A percentile compares a stretch with the other conserved stretches of the same genome.
phyloP scores from a whole-genome alignment of 2,113 vertebrate species.

The Pseudorhombus dupliciocellatus region DNA sequence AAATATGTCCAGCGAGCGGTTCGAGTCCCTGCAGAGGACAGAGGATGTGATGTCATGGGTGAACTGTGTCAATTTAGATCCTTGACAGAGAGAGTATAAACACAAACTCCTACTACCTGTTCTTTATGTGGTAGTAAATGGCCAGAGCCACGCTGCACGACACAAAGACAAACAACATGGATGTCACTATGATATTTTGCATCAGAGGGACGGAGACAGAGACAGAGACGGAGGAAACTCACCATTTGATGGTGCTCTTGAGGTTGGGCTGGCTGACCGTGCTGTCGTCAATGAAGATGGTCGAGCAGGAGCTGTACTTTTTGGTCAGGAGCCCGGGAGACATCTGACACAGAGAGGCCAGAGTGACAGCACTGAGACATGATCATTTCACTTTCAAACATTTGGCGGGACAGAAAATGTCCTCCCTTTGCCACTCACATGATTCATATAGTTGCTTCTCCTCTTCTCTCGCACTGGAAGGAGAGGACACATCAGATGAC shows the following conservation, averaged over 20 bases:
- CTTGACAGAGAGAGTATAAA: background rate
- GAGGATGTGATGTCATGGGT: background rate
- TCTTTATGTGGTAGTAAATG: constrained; percentile 98
- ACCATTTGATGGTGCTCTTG: constrained; percentile 80
- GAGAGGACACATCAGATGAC: constrained; percentile 31
- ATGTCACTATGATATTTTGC: background rate
- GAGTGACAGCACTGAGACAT: no score
- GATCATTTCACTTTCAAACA: background rate
- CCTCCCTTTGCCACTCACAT: constrained; percentile 90
- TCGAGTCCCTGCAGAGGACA: constrained; percentile 70
- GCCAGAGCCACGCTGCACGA: constrained; percentile 91
- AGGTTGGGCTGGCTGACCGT: constrained; percentile 80
- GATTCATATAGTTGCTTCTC: constrained; percentile 97
- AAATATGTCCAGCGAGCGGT: constrained; percentile 92
- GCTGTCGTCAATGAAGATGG: constrained; percentile 77
- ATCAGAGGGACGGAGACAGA: background rate
- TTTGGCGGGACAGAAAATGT: no score
- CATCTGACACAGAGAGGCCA: constrained; percentile 73
- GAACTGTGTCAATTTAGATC: background rate
- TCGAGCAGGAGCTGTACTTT: constrained; percentile 79
- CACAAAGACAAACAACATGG: constrained; percentile 3
- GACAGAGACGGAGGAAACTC: background rate
- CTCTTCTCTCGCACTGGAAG: constrained; percentile 93
- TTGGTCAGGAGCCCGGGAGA: constrained; percentile 91
- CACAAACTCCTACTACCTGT: constrained; percentile 87